A percentile compares a stretch with the other conserved stretches of the same genome.
These are phyloP conservation scores for Scolopax bukidnonensis DNA, from an alignment of 2,797 vertebrate species.

Conservation along the genomic window DNA sequence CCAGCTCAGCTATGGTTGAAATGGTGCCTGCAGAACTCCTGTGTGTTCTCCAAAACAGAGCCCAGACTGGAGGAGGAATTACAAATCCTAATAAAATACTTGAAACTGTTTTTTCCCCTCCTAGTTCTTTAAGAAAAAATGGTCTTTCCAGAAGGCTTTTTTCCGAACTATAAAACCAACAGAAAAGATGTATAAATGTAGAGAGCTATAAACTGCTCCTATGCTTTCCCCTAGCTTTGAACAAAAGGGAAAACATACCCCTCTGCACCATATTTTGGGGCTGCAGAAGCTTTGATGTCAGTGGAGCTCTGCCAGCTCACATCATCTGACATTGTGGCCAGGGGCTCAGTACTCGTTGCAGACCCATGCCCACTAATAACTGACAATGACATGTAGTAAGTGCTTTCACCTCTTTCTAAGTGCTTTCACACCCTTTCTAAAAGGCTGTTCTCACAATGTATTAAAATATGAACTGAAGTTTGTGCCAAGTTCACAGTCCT, in stretches of 20 bases:
- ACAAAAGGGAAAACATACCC: background rate
- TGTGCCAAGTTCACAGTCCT: background rate
- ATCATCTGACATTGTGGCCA: background rate
- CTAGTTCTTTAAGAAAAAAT: background rate
- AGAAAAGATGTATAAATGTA: background rate
- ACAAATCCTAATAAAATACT: background rate
- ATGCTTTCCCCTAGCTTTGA: background rate
- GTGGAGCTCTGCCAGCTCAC: background rate
- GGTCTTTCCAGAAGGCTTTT: background rate
- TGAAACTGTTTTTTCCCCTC: background rate
- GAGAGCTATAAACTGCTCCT: background rate
- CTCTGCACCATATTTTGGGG: background rate
- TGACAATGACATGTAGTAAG: background rate
- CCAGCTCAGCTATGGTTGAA: background rate
- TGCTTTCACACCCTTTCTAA: background rate
- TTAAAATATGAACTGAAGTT: background rate
- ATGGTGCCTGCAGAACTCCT: background rate
- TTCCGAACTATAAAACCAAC: background rate
- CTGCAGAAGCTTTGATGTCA: background rate
- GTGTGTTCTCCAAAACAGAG: background rate
- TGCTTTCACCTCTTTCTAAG: background rate
- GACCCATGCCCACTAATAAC: background rate
- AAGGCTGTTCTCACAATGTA: background rate
- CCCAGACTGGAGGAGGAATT: background rate
- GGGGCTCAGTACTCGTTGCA: rapidly evolving